A percentile compares a stretch with the other conserved stretches of the same genome.
These are phyloP conservation scores for Peromyscus aztecus DNA, from an alignment of 2,797 vertebrate species.

Conservation along the genomic window DNA sequence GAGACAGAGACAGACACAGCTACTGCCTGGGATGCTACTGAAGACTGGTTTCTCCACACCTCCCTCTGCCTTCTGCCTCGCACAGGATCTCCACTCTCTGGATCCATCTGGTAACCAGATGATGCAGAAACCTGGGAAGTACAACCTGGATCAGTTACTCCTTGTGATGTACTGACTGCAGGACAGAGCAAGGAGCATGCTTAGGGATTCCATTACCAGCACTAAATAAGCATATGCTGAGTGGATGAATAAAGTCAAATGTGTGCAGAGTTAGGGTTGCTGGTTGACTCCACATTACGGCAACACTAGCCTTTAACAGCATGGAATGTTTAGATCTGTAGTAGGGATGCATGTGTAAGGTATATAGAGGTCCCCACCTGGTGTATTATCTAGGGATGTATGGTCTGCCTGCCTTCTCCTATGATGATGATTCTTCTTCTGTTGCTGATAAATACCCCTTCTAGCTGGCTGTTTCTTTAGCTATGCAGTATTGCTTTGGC, in stretches of 20 bases:
- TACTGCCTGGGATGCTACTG: neutral
- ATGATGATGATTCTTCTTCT: neutral
- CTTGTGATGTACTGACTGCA: neutral
- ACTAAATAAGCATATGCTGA: neutral
- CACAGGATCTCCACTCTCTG: neutral
- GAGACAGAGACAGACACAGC: neutral
- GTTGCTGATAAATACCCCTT: neutral
- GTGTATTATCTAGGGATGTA: neutral
- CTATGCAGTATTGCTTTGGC: neutral
- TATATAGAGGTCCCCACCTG: neutral
- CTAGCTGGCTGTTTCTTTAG: neutral
- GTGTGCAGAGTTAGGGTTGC: neutral
- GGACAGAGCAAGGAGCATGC: neutral
- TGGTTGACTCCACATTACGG: neutral
- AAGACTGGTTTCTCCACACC: neutral
- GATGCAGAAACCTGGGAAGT: neutral
- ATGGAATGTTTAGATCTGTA: neutral
- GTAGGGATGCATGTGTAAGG: neutral
- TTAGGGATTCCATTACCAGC: neutral
- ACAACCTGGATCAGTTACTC: neutral
- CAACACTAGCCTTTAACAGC: neutral
- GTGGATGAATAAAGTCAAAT: neutral
- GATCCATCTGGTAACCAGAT: neutral
- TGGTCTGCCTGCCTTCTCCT: neutral
- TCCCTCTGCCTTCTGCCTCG: neutral